Conservation (phyloP, 2,113 vertebrate species). For the Balaenoptera acutorostrata region DNA sequence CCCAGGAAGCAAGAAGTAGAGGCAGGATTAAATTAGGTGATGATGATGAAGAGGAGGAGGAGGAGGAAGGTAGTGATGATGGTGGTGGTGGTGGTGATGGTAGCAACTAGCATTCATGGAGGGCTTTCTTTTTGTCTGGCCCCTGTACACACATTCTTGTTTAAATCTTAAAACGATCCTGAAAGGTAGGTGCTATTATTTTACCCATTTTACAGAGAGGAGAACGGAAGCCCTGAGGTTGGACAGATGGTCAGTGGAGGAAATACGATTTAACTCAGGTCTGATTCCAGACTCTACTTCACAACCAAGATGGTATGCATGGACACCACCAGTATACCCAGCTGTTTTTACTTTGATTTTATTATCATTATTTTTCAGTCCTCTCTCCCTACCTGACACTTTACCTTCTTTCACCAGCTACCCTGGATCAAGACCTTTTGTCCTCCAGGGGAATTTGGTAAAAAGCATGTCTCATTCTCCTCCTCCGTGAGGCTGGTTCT, state of each 20-base stretch:
- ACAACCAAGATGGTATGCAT: rapidly evolving
- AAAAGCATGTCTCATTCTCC: not conserved
- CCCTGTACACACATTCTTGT: not conserved
- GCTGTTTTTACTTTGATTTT: not conserved
- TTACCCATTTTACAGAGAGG: not conserved
- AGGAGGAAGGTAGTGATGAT: too few relatives aligned
- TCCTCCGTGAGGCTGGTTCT: not conserved
- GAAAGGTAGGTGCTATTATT: not conserved
- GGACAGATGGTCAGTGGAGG: not conserved
- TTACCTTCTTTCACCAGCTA: not conserved
- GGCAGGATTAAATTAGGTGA: not conserved
- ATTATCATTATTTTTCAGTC: not conserved
- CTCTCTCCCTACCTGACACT: not conserved
- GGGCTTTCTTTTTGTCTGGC: not conserved
- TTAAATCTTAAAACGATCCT: not conserved
- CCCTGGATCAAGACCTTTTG: not conserved
- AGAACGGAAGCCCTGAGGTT: not conserved
- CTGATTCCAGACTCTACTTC: not conserved
- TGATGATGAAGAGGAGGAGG: too few relatives aligned
- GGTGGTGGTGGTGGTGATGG: not conserved
- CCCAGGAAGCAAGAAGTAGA: not conserved
- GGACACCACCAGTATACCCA: rapidly evolving
- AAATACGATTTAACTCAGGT: too few relatives aligned
- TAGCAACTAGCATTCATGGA: not conserved
- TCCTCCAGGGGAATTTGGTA: not conserved